Evolutionary conservation across 2,888 invertebrate species (phyloP).

Genomic region (Hecatera dysodea): DNA sequence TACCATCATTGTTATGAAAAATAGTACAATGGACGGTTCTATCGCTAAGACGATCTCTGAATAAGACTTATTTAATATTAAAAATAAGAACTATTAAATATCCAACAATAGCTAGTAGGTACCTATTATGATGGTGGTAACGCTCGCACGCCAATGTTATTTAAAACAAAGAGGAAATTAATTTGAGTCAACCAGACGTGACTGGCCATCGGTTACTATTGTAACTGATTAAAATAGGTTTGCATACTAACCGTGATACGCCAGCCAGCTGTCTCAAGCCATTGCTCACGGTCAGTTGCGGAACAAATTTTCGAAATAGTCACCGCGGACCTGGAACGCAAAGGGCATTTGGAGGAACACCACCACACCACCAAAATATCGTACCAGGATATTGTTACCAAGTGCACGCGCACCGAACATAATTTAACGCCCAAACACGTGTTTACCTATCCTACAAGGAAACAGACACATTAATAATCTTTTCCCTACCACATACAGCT

Average conservation of each 20-base stretch:
- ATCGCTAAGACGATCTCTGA: conserved; percentile 18
- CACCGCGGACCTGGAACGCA: no score
- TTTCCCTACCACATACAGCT: conserved; percentile 38
- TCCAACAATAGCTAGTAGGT: conserved; percentile 19
- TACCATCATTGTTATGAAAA: conserved; percentile 10
- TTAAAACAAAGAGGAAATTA: conserved; percentile 24
- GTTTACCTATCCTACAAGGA: conserved; percentile 47
- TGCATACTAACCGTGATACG: conserved; percentile 2
- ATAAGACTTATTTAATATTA: neutral
- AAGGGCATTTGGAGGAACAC: no score
- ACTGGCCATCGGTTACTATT: conserved; percentile 2
- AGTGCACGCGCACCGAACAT: conserved; percentile 23
- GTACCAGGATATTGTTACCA: no score
- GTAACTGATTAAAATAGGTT: conserved; percentile 11
- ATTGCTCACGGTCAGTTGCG: no score
- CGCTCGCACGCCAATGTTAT: conserved; percentile 13
- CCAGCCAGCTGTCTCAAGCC: neutral
- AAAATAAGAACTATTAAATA: conserved; percentile 5
- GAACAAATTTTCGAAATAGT: no score
- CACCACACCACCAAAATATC: no score
- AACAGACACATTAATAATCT: conserved; percentile 49
- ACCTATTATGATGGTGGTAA: neutral
- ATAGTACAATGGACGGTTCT: conserved; percentile 12
- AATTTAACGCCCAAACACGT: neutral
- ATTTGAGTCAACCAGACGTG: conserved; percentile 25